Evolutionary conservation across 2,113 vertebrate genomes (phyloP).

Genomic region (Platanista minor): DNA sequence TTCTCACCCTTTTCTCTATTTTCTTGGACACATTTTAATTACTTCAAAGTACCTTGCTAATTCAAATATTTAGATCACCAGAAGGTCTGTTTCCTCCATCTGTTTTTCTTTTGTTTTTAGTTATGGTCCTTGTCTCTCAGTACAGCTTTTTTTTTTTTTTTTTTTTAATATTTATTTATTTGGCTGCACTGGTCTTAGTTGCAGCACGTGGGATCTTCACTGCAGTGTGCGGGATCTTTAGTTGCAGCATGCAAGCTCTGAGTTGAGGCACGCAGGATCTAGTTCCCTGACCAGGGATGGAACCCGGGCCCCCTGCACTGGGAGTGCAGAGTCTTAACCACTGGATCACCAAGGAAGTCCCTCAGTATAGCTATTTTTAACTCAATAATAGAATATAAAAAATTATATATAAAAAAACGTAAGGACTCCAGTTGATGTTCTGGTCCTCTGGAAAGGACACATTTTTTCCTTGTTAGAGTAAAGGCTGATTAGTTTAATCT

Average conservation of each 20-base stretch:
- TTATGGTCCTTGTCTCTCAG: neutral
- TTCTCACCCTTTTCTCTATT: neutral
- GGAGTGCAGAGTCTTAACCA: neutral
- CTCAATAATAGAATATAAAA: neutral
- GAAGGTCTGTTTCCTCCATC: neutral
- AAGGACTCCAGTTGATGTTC: neutral
- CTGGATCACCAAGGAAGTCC: neutral
- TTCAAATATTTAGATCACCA: neutral
- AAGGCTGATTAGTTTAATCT: neutral
- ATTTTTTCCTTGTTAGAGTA: neutral
- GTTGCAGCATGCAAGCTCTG: neutral
- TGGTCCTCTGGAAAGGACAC: neutral
- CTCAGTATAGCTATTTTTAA: neutral
- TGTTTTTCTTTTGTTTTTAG: neutral
- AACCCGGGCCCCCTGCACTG: neutral
- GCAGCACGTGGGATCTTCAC: rapidly evolving
- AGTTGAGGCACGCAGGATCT: neutral
- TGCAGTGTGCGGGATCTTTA: neutral
- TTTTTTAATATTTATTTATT: neutral
- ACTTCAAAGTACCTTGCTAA: neutral
- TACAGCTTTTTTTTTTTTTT: neutral
- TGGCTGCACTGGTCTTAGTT: neutral
- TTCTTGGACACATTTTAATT: neutral
- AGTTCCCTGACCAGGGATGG: neutral
- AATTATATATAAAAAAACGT: neutral